Percentiles rank a stretch among this genome's conserved stretches.
phyloP scores from a whole-genome alignment of 2,797 vertebrate species.

The Lates japonicus region DNA sequence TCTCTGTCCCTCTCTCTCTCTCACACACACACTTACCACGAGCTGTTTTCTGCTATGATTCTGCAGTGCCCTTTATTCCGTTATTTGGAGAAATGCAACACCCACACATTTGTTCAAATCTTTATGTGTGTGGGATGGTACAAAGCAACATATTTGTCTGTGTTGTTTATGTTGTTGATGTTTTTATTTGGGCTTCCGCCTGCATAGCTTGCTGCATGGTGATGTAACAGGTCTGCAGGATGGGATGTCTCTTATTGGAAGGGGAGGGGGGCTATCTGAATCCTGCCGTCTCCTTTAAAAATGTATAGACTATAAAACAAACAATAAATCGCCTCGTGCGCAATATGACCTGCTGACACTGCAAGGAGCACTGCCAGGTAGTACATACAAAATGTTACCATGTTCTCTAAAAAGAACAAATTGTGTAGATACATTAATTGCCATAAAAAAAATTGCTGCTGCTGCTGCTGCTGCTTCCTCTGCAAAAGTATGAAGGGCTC shows the following conservation, averaged over 20 bases:
- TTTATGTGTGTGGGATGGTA: constrained; percentile 24
- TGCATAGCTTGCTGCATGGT: constrained; percentile 64
- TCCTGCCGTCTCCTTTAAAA: constrained; percentile 59
- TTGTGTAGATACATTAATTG: background rate
- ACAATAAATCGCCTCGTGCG: constrained; percentile 39
- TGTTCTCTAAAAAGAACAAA: constrained; percentile 5
- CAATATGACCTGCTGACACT: constrained; percentile 45
- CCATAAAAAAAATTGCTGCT: background rate
- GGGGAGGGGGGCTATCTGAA: constrained; percentile 26
- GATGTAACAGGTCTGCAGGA: constrained; percentile 78
- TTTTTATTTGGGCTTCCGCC: constrained; percentile 37
- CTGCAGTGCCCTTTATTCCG: constrained; percentile 18
- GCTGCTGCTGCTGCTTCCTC: background rate
- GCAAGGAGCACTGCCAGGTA: constrained; percentile 17
- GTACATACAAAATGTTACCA: constrained; percentile 11
- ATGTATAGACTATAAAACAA: constrained; percentile 54
- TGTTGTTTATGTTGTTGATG: constrained; percentile 45
- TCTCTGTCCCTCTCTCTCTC: background rate
- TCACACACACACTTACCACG: constrained; percentile 18
- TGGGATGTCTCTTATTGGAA: constrained; percentile 37
- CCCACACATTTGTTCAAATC: constrained; percentile 45
- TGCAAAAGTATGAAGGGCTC: constrained; percentile 6
- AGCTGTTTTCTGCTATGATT: constrained; percentile 35
- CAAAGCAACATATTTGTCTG: constrained; percentile 35
- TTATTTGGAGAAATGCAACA: constrained; percentile 19